phyloP scores from a whole-genome alignment of 2,113 vertebrate genomes.

The Ceyx melanurus region DNA sequence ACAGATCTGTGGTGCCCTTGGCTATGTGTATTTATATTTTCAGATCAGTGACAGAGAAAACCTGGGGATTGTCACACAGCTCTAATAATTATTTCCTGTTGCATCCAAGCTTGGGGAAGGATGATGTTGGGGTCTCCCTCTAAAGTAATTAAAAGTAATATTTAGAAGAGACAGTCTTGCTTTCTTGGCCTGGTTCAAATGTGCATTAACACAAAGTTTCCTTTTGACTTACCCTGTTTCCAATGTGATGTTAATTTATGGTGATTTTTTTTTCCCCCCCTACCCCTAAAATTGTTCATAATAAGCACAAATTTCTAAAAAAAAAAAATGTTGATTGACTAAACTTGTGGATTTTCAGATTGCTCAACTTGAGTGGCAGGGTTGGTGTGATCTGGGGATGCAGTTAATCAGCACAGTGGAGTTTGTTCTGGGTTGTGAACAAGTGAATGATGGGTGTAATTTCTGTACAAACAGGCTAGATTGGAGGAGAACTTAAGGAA shows the following conservation, averaged over 20 bases:
- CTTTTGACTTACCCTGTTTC: not conserved
- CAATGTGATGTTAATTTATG: not conserved
- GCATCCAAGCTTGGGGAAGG: not conserved
- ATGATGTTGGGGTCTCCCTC: not conserved
- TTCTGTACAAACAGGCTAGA: not conserved
- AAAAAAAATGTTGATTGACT: not conserved
- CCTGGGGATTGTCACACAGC: slow-evolving; percentile 5
- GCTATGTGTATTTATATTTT: not conserved
- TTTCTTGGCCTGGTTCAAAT: slow-evolving; percentile 71
- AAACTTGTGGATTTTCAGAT: not conserved
- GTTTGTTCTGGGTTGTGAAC: not conserved
- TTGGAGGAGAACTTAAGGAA: not conserved
- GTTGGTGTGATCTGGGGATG: not conserved
- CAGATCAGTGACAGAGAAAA: not conserved
- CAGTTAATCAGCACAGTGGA: not conserved
- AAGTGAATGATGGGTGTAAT: not conserved
- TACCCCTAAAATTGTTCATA: not conserved
- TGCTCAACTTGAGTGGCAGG: not conserved
- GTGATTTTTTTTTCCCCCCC: not conserved
- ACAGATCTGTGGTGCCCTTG: not conserved
- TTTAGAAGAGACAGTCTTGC: not conserved
- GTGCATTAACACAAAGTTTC: slow-evolving; percentile 53
- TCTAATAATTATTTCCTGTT: slow-evolving; percentile 55
- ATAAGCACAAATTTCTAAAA: not conserved
- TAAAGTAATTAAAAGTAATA: not conserved